A percentile compares a stretch with the other conserved stretches of the same genome.
phyloP scores from a whole-genome alignment of 2,797 vertebrate species.

The Hydrocynus forskahlii region DNA sequence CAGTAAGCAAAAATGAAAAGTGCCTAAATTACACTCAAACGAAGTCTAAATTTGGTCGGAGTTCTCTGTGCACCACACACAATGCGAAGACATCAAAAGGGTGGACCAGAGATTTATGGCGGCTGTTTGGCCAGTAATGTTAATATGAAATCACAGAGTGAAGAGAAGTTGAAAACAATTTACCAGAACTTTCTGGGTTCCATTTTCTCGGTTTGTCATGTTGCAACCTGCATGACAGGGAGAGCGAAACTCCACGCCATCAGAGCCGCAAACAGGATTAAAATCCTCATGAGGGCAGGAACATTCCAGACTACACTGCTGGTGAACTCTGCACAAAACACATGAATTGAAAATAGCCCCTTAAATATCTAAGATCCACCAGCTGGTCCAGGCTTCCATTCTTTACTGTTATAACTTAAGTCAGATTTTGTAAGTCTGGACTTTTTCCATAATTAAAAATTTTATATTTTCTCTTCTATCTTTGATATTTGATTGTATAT shows the following conservation, averaged over 20 bases:
- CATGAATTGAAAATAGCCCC: background rate
- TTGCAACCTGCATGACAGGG: slow-evolving; percentile 89
- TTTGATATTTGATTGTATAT: background rate
- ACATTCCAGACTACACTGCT: slow-evolving; percentile 72
- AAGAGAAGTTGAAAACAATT: slow-evolving; percentile 43
- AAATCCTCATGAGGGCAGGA: slow-evolving; percentile 76
- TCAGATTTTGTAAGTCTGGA: too few species aligned
- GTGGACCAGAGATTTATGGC: background rate
- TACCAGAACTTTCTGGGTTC: slow-evolving; percentile 63
- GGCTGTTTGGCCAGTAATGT: background rate
- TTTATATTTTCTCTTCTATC: too few species aligned
- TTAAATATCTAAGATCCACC: too few species aligned
- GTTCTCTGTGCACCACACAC: background rate
- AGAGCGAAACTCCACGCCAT: slow-evolving; percentile 82
- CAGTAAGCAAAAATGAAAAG: background rate
- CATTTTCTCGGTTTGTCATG: accelerated
- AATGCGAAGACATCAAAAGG: background rate
- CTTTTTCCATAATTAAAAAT: too few species aligned
- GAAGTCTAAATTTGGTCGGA: background rate
- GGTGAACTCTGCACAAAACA: slow-evolving; percentile 15
- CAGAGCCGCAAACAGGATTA: slow-evolving; percentile 86
- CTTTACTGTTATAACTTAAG: too few species aligned
- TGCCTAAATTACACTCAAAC: too few species aligned
- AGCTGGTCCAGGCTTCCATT: too few species aligned
- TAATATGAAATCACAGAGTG: background rate